Evolutionary conservation across 1,140 invertebrate species (phyloP).

Genomic region (Andrena cerasifolii): DNA sequence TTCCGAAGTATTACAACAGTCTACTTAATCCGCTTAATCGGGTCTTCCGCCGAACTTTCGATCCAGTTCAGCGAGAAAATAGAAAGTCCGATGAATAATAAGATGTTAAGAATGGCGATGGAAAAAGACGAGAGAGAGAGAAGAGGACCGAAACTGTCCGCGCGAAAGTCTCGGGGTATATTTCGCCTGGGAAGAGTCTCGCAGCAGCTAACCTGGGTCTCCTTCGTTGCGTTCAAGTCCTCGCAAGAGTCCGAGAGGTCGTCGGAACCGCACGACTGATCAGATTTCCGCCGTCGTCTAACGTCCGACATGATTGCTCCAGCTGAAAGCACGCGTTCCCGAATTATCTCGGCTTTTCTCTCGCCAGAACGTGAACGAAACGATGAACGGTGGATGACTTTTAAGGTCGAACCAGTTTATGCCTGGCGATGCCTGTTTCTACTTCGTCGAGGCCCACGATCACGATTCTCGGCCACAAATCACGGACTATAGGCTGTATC

Average conservation of each 20-base stretch:
- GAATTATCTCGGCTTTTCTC: slow-evolving; percentile 7
- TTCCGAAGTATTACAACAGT: slow-evolving; percentile 38
- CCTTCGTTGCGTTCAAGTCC: slow-evolving; percentile 77
- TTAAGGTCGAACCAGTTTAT: slow-evolving; percentile 49
- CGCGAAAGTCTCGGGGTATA: not conserved
- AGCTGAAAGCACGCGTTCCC: not conserved
- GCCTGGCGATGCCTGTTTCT: slow-evolving; percentile 12
- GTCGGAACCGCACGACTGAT: slow-evolving; percentile 78
- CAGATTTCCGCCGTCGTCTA: slow-evolving; percentile 77
- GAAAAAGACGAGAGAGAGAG: not conserved
- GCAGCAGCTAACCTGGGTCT: slow-evolving; percentile 74
- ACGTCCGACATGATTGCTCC: slow-evolving; percentile 77
- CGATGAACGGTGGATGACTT: slow-evolving; percentile 32
- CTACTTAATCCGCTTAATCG: slow-evolving; percentile 46
- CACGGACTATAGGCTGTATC: slow-evolving; percentile 22
- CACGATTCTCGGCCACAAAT: slow-evolving; percentile 43
- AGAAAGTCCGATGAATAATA: not conserved
- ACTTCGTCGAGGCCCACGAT: slow-evolving; percentile 20
- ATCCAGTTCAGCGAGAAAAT: slow-evolving; percentile 1
- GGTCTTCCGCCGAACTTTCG: slow-evolving; percentile 8
- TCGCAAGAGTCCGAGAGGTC: slow-evolving; percentile 79
- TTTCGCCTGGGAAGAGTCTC: not conserved
- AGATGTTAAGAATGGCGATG: not conserved
- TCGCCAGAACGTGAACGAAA: slow-evolving; percentile 13
- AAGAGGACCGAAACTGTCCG: not conserved